Conservation (phyloP, 92 coral and sea anemone species). For the Meandrina meandrites region DNA sequence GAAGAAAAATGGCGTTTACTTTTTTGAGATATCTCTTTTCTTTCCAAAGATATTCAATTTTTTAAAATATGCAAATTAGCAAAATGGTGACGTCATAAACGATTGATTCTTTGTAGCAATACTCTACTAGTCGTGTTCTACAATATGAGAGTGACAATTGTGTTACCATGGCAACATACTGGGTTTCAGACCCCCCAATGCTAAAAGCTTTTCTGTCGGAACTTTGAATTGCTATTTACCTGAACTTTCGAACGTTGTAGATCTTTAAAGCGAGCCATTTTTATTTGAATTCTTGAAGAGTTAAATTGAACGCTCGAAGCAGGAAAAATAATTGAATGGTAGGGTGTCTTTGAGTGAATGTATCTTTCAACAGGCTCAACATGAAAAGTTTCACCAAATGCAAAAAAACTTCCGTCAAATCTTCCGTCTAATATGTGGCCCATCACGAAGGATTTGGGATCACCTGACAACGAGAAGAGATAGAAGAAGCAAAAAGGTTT, state of each 20-base stretch:
- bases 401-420: slow-evolving; percentile 77
- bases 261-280: slow-evolving; percentile 3
- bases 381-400: slow-evolving; percentile 53
- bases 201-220: too few species aligned
- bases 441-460: slow-evolving; percentile 61
- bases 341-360: slow-evolving; percentile 25
- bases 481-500: not conserved
- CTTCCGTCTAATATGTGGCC: slow-evolving; percentile 69
- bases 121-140: too few species aligned
- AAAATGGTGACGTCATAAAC: too few species aligned
- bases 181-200: too few species aligned
- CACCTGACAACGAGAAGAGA: slow-evolving; percentile 48
- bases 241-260: not conserved
- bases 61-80: too few species aligned
- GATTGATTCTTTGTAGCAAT: too few species aligned
- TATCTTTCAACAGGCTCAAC: slow-evolving; percentile 74
- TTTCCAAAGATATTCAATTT: too few species aligned
- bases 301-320: slow-evolving; percentile 56
- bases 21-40: too few species aligned
- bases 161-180: too few species aligned
- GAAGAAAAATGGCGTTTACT: too few species aligned
- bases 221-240: slow-evolving; percentile 1
- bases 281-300: slow-evolving; percentile 30
- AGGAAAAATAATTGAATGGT: slow-evolving; percentile 70
- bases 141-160: too few species aligned